These are phyloP conservation scores for Paradisaea rubra DNA, from an alignment of 2,113 vertebrate species.

Conservation along the genomic window DNA sequence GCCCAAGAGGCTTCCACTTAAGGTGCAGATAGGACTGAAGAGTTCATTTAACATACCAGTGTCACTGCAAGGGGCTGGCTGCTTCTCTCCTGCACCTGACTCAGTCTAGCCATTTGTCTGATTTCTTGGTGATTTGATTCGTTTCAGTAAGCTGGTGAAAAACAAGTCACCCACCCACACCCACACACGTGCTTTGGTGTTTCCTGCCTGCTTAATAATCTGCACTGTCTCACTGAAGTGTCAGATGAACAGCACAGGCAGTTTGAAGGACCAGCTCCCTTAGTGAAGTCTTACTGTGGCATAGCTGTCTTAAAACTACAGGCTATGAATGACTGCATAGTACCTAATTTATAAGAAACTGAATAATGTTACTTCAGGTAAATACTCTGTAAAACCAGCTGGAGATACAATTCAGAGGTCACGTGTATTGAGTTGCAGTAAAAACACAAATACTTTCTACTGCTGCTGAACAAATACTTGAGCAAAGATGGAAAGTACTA, in stretches of 20 bases:
- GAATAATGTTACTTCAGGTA: background rate
- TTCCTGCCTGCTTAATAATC: slow-evolving; percentile 25
- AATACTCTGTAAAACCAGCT: background rate
- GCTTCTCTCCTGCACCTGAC: background rate
- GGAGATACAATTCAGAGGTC: background rate
- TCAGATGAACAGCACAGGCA: background rate
- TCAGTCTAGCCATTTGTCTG: background rate
- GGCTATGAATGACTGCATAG: background rate
- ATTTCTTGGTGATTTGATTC: slow-evolving; percentile 12
- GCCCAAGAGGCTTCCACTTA: background rate
- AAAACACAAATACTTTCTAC: background rate
- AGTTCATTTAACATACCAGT: background rate
- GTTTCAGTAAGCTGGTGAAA: slow-evolving; percentile 21
- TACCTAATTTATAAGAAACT: background rate
- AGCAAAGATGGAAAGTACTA: background rate
- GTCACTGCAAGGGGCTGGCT: background rate
- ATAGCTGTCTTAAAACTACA: background rate
- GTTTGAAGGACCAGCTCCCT: background rate
- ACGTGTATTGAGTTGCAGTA: background rate
- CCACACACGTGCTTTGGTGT: background rate
- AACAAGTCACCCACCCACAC: background rate
- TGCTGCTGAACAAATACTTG: background rate
- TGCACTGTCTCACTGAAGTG: background rate
- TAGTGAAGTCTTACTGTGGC: background rate
- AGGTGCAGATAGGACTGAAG: background rate